Base-by-base conservation (phyloP, 1,140 invertebrate genomes). In the Heliothis subflexa region DNA sequence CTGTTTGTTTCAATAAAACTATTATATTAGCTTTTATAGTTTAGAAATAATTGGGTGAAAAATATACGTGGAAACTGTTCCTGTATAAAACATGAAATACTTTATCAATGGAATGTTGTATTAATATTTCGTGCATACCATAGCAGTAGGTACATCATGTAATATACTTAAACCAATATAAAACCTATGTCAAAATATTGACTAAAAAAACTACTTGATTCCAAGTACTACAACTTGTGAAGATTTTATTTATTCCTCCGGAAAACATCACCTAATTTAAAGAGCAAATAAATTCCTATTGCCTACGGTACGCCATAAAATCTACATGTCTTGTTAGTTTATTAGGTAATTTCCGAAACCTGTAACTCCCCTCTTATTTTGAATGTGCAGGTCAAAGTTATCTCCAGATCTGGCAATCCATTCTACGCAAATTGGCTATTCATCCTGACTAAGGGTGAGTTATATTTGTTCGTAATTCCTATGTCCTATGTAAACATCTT, bases 381-480 rank as follows among this genome's bases (percentile, higher is more conserved):
- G 55, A 73, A 47, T 66, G 64, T 72, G 68, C 80, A 81, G 55
- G 50, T 59, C 74, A 72, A 78, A 82, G 72, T 85, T 90, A 91
- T 89, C 88, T 86, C 72, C 82, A 86, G 83, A 91, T 89, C 86
- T 78, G 76, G 88, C 88, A 87, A 91, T 90, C 87, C 82, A 84
- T 90, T 87, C 82, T 78, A 87, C 84, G 75, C 82, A 91, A 91
- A 91, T 90, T 91, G 88, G 86, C 89, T 86, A 90, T 91, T 90
- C 86, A 90, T 89, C 85, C 85, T 81, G 83, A 86, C 84, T 88
- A 90, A 91, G 85, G 73, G 82, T 89, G 85, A 89, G 83, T 88
- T 91, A 91, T 89, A 79, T 85, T 81, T 78, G 66, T 62, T 80
- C 75, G 75, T 73, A 59, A 62, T 45, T 62, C 59, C 28, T 16